Base-by-base conservation (phyloP, 2,888 invertebrate genomes). In the Volucella bombylans region DNA sequence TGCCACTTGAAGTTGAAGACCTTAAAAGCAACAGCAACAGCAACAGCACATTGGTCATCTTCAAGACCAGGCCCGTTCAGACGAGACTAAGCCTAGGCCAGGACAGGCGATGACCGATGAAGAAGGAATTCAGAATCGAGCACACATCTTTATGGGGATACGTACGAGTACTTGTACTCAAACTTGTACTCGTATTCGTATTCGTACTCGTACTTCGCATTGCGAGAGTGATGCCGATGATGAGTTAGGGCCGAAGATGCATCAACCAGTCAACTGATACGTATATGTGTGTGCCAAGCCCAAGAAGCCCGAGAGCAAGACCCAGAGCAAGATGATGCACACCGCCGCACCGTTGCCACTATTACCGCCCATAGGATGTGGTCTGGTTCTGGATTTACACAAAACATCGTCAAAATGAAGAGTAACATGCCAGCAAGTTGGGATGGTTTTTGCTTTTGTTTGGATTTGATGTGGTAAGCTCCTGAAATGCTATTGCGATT, bases 1-100 rank as follows among this genome's bases (percentile, higher is more conserved):
- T 86, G 81, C 82, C 73, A 86, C 85, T 82, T 82, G 47, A 73
- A 86, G 81, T 82, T 82, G 47, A 73, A 86, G 76, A 85, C 62
- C 68, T 81, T 62, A 76, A 76, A 67, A 8, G 23, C 59, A 52
- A 11, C 23, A 57, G 55, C 61, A 18, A 18, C 11, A 67, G 18
- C 73, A 10, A 55, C 73, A 74, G 50, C 65, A 31, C 79, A 74
- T 79, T 83, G 83, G 83, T 80, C 80, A 85, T 85, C 80, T n/a
- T 61, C 43, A 31, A 31, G 31, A 31, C 31, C 31, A 31, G 31
- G 31, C 6, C 31, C 31, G 31, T 6, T 6, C 31, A 31, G 31
- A 31, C 31, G 6, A 6, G 31, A 31, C 31, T 31, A 31, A 31
- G 31, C 31, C 31, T 31, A 31, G 31, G 4, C 31, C 31, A 31